A percentile compares a stretch with the other conserved stretches of the same genome.
These are phyloP conservation scores for Cheumatopsyche charites DNA, from an alignment of 1,140 invertebrate species.

Conservation along the genomic window DNA sequence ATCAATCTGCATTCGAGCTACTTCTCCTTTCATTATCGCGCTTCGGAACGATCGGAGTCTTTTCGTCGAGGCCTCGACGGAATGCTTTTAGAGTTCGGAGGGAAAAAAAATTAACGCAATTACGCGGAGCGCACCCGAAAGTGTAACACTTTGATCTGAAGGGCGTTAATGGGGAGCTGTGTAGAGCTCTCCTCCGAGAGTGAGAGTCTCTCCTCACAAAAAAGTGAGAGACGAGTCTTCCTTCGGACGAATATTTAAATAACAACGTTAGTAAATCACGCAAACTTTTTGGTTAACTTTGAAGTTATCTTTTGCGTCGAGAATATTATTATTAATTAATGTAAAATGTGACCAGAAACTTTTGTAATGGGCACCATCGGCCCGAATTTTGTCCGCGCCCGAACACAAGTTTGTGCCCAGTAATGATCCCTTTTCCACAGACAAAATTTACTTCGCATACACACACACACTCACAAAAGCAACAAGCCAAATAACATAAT, in stretches of 20 bases:
- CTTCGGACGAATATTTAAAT: slow-evolving; percentile 36
- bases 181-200: background rate
- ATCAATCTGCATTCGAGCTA: background rate
- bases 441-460: no score
- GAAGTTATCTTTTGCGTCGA: slow-evolving; percentile 38
- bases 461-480: background rate
- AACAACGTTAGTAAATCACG: slow-evolving; percentile 40
- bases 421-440: slow-evolving; percentile 11
- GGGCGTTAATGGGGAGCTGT: background rate
- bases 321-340: slow-evolving; percentile 42
- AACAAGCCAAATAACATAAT: background rate
- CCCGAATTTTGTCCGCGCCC: slow-evolving; percentile 31
- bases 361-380: slow-evolving; percentile 34
- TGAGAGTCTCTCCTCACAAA: background rate
- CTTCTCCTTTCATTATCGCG: no score
- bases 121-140: background rate
- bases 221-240: slow-evolving; percentile 30
- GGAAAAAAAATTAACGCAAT: background rate
- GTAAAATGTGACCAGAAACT: slow-evolving; percentile 39
- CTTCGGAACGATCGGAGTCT: no score
- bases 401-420: slow-evolving; percentile 18
- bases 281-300: slow-evolving; percentile 34
- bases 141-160: slow-evolving; percentile 19
- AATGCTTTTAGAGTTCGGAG: no score
- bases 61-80: no score